Evolutionary conservation across 1,140 invertebrate species (phyloP), one percentile per base, ranked within the genome.

Genomic region (Mizuhopecten yessoensis): DNA sequence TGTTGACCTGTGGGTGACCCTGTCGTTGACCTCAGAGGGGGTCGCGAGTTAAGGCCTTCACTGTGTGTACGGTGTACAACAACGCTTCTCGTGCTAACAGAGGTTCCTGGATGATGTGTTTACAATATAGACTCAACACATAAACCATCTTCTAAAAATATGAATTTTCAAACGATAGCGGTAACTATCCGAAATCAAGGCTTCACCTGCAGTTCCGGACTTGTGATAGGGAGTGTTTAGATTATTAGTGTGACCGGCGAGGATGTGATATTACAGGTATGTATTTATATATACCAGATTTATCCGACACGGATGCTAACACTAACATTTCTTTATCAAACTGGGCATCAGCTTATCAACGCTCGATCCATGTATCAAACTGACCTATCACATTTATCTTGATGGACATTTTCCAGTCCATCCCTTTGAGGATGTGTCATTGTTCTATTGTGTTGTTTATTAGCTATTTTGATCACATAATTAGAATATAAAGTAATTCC

Each of bases 1-100:
- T 17, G 57, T 75, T 75, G 57, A 75, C 57, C 57, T 75, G n/a
- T 75, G 57, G 57, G 57, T 75, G 57, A 75, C 57, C 57, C 57
- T 75, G 57, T 75, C 57, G 17, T 75, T 75, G 57, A 75, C 57
- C 57, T 75, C n/a, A 75, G 57, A 75, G n/a, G 17, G 57, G 57
- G 57, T 75, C 23, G 57, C 57, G 5, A 75, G 57, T n/a, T n/a
- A 29, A 75, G 57, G 57, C 57, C n/a, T 75, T 29, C 29, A 75
- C 29, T 17, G 57, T 75, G n/a, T 29, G n/a, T 75, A 29, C 57
- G 5, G 57, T 75, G 17, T 75, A 75, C 57, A 75, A 75, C 57
- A 29, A 0, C 17, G 57, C 23, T 11, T 75, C 57, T 75, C 57
- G 57, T 29, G n/a, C n/a, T n/a, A n/a, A 17, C 57, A 17, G 23